Base-by-base conservation (phyloP, 2,888 invertebrate species). In the Nysson spinosus region DNA sequence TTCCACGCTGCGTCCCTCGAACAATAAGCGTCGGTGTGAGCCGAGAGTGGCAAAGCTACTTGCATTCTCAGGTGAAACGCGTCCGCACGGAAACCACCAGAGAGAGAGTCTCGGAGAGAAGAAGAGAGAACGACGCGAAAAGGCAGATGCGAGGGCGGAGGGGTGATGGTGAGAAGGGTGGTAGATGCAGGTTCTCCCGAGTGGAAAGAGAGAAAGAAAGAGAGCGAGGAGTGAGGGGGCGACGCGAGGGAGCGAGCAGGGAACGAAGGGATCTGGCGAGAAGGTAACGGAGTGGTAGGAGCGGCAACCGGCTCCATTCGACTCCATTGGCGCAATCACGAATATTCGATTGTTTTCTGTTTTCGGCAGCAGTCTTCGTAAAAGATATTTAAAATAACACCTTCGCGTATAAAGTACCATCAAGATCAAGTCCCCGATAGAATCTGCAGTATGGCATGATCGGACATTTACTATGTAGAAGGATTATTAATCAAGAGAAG, bases 311-410 rank as follows among this genome's bases (percentile, higher is more conserved):
- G 83, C 84, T 81, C 78, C 77, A 79, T 83, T 83, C 83, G 81
- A 79, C 81, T 71, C 81, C 85, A 85, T 78, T 82, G 85, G 86
- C 86, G 86, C 83, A 74, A 84, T n/a, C n/a, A n/a, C n/a, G n/a
- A n/a, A n/a, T n/a, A 75, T 69, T 67, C 60, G 60, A 60, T 32
- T 50, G 69, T 72, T 72, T 72, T 69, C 66, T 50, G 60, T 68
- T 72, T 68, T 55, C 66, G 52, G 47, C 51, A 39, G 49, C 46
- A 64, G 44, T 64, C 58, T 64, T 51, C 57, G 51, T n/a, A n/a
- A 28, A 4, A n/a, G 28, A n/a, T 9, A n/a, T n/a, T n/a, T n/a
- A n/a, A n/a, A n/a, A n/a, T n/a, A n/a, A n/a, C n/a, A n/a, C n/a
- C n/a, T n/a, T n/a, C n/a, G n/a, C n/a, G n/a, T n/a, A n/a, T n/a